phyloP scores from a whole-genome alignment of 2,113 vertebrate species.

The Cololabis saira region DNA sequence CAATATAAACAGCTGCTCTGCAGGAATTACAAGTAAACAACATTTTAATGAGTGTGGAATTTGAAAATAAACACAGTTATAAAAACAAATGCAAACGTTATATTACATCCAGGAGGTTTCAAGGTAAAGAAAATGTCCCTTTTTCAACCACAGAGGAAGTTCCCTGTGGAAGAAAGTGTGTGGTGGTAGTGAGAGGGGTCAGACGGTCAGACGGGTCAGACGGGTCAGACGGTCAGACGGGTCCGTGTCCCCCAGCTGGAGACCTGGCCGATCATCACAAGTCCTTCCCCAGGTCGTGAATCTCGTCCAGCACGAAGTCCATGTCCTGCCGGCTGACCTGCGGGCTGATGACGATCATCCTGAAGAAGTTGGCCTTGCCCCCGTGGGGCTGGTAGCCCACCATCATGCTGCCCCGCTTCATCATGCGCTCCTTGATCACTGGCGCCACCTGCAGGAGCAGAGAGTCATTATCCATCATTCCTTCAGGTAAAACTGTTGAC shows the following conservation, averaged over 20 bases:
- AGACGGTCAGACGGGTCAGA: no score
- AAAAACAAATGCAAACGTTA: no score
- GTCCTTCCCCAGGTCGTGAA: slow-evolving; percentile 84
- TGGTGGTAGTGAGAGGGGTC: no score
- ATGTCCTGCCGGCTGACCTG: slow-evolving; percentile 84
- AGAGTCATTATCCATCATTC: not conserved
- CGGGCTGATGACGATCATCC: slow-evolving; percentile 87
- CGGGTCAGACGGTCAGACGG: no score
- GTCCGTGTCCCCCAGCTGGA: not conserved
- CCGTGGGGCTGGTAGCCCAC: slow-evolving; percentile 85
- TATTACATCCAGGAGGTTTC: no score
- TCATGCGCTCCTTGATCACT: slow-evolving; percentile 87
- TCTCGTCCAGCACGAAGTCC: slow-evolving; percentile 88
- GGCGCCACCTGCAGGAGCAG: slow-evolving; percentile 83
- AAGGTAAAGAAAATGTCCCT: no score
- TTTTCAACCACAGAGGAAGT: no score
- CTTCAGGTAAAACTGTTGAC: not conserved
- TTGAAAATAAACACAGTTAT: no score
- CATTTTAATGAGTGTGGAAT: no score
- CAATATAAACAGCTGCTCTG: no score
- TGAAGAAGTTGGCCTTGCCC: slow-evolving; percentile 88
- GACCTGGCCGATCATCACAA: slow-evolving; percentile 67
- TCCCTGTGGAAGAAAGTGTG: no score
- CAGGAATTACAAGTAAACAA: no score
- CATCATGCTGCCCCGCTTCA: slow-evolving; percentile 89